Percentiles rank a stretch among this genome's conserved stretches.
These are phyloP conservation scores for Xestia c-nigrum DNA, from an alignment of 2,888 invertebrate species.

Conservation along the genomic window DNA sequence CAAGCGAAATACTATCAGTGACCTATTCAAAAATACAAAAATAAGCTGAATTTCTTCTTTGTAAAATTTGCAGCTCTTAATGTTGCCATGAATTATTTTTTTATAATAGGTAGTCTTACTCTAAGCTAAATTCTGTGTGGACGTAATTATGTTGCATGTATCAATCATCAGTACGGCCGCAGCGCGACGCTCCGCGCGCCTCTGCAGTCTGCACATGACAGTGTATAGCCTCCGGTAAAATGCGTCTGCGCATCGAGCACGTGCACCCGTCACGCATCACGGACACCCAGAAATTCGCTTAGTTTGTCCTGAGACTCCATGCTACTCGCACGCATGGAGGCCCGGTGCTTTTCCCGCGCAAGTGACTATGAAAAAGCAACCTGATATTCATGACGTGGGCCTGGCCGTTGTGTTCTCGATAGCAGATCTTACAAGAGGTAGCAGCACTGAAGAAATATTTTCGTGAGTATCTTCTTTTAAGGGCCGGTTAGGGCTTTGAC, in stretches of 20 bases:
- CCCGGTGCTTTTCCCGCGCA: slow-evolving; percentile 78
- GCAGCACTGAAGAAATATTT: slow-evolving; percentile 79
- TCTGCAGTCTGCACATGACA: slow-evolving; percentile 28
- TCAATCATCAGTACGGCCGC: background rate
- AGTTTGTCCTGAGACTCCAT: slow-evolving; percentile 85
- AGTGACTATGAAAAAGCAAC: slow-evolving; percentile 84
- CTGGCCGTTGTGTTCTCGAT: slow-evolving; percentile 72
- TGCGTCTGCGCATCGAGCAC: slow-evolving; percentile 84
- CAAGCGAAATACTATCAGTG: slow-evolving; percentile 2
- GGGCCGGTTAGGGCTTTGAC: slow-evolving; percentile 77
- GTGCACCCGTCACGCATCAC: slow-evolving; percentile 88
- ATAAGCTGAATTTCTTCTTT: background rate
- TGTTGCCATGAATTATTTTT: slow-evolving; percentile 17
- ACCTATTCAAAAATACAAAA: background rate
- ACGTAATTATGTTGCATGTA: background rate
- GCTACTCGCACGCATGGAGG: slow-evolving; percentile 83
- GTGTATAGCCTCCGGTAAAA: slow-evolving; percentile 68
- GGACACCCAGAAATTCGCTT: slow-evolving; percentile 86
- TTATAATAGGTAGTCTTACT: slow-evolving; percentile 8
- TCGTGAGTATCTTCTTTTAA: slow-evolving; percentile 79
- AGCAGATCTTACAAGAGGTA: slow-evolving; percentile 64
- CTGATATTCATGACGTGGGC: slow-evolving; percentile 75
- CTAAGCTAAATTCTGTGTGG: slow-evolving; percentile 16
- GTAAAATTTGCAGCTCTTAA: background rate
- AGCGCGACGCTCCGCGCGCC: slow-evolving; percentile 5